Evolutionary conservation across 1,140 invertebrate species (phyloP), one percentile per base, ranked within the genome.

Genomic region (Drosophila kohkoa): DNA sequence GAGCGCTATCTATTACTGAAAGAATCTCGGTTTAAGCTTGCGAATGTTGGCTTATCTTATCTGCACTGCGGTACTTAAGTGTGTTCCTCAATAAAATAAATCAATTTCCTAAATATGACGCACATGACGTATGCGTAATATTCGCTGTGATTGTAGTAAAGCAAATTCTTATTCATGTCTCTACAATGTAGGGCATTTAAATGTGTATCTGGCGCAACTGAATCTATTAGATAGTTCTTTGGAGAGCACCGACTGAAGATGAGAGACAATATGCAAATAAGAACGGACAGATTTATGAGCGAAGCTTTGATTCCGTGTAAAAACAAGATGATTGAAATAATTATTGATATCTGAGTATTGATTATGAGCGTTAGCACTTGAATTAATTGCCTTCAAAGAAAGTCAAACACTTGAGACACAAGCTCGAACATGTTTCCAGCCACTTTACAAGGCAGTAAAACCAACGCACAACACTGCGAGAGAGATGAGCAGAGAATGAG

Each of bases 401-500:
- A 20, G 6, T 15, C 51, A 49, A n/a, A 62, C 2, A 48, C 43
- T 32, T n/a, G 51, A 54, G 49, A n/a, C 3, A 1, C 13, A 52
- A 52, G 15, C 1, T 48, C 46, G 52, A 55, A 55, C 52, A 55
- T 38, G 32, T 38, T 55, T 55, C 13, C 52, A 52, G 51, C 51
- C 16, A 52, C 49, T 55, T 35, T 35, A 32, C 30, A 28, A 49
- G 28, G 43, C 25, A 35, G 58, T 25, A 62, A 70, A 70, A 28
- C 59, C 59, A 28, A 11, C 6, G 4, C 32, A 8, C 5, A 28
- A 16, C 0, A 25, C 10, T 30, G 16, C 41, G 16, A 55, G 72
- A 68, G 69, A 41, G 15, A 13, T 51, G 32, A 67, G 51, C 60
- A 25, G 32, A 55, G 59, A 28, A 49, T 62, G 32, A 43, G 35